Percentiles rank a stretch among this genome's conserved stretches.
These are phyloP conservation scores for Deroptyus accipitrinus DNA, from an alignment of 2,113 vertebrate species.

Conservation along the genomic window DNA sequence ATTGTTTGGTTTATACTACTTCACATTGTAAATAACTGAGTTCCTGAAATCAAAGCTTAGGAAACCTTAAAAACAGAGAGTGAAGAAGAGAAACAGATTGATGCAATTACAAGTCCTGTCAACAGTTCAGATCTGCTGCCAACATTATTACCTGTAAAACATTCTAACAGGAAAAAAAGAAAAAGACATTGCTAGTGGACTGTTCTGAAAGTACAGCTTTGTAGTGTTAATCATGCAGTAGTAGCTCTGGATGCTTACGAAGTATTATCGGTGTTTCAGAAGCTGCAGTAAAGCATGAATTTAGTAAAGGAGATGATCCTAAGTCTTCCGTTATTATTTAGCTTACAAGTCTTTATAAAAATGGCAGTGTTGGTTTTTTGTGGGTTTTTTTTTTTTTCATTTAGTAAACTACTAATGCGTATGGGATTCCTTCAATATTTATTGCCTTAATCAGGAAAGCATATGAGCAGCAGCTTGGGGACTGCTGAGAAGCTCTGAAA, in stretches of 20 bases:
- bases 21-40: not conserved
- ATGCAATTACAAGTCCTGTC: not conserved
- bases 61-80: not conserved
- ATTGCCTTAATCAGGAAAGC: slow-evolving; percentile 69
- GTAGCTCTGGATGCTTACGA: slow-evolving; percentile 4
- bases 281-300: slow-evolving; percentile 5
- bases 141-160: not conserved
- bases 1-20: not conserved
- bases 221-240: not conserved
- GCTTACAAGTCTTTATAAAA: slow-evolving; percentile 18
- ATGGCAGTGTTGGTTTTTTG: not conserved
- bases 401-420: slow-evolving; percentile 58
- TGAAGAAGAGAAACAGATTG: not conserved
- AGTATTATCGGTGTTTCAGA: not conserved
- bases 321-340: slow-evolving; percentile 1
- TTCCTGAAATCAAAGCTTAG: not conserved
- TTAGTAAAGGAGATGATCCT: slow-evolving; percentile 26
- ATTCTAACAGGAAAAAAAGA: not conserved
- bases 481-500: slow-evolving; percentile 52
- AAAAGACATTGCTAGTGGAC: not conserved
- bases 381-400: not conserved
- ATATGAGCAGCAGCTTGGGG: slow-evolving; percentile 57
- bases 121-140: not conserved
- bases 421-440: slow-evolving; percentile 62
- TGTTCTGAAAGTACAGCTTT: slow-evolving; percentile 46